These are phyloP conservation scores for Ypsolopha scabrella DNA, from an alignment of 2,888 invertebrate genomes.

Conservation along the genomic window DNA sequence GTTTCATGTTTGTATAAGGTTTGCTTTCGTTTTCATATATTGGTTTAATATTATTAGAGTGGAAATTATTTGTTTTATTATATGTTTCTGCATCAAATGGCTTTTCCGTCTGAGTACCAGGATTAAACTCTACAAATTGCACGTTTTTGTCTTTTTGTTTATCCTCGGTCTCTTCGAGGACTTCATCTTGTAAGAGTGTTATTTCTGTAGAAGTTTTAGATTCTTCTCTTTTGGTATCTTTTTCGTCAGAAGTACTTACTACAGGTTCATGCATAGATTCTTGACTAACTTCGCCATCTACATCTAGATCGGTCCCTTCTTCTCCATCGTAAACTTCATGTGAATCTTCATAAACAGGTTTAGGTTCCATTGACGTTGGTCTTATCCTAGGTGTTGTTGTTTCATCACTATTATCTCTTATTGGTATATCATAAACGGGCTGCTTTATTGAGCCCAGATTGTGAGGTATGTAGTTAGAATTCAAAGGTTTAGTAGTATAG, in stretches of 20 bases:
- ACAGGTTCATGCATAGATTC: conserved; percentile 62
- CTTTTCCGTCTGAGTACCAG: conserved; percentile 62
- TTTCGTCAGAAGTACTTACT: conserved; percentile 44
- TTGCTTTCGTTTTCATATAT: conserved; percentile 33
- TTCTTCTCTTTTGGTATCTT: conserved; percentile 12
- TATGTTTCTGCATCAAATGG: conserved; percentile 36
- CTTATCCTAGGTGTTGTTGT: conserved; percentile 29
- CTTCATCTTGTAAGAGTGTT: conserved; percentile 33
- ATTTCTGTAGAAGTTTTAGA: conserved; percentile 28
- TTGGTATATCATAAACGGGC: conserved; percentile 59
- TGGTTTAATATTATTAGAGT: conserved; percentile 49
- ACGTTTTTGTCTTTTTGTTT: conserved; percentile 22
- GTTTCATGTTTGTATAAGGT: conserved; percentile 29
- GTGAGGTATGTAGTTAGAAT: conserved; percentile 43
- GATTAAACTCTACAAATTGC: conserved; percentile 29
- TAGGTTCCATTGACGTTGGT: conserved; percentile 23
- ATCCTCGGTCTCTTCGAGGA: conserved; percentile 18
- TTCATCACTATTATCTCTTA: conserved; percentile 52
- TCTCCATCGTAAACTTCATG: conserved; percentile 60
- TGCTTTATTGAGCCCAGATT: conserved; percentile 40
- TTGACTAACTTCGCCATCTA: conserved; percentile 54
- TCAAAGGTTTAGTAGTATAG: conserved; percentile 31
- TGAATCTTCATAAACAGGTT: conserved; percentile 51
- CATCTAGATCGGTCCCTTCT: conserved; percentile 35
- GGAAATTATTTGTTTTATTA: conserved; percentile 36